These are phyloP conservation scores for Tenebrosternarchus preto DNA, from an alignment of 2,113 vertebrate species.

Conservation along the genomic window DNA sequence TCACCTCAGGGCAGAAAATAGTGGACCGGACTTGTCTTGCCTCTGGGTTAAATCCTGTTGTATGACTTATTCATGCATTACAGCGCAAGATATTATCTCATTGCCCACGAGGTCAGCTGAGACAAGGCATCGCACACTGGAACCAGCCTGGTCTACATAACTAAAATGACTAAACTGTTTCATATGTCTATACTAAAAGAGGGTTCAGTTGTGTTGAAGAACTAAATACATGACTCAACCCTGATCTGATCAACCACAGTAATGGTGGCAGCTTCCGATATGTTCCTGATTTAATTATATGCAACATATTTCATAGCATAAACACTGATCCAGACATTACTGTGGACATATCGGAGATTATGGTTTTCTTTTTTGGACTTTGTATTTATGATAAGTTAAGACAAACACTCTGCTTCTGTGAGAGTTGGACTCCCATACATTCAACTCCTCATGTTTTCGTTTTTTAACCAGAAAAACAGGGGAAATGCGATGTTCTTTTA, in stretches of 20 bases:
- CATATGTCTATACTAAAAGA: too few species aligned
- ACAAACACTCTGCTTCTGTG: too few species aligned
- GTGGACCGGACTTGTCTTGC: conserved; percentile 14
- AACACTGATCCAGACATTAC: not conserved
- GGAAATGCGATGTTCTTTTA: too few species aligned
- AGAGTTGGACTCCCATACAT: too few species aligned
- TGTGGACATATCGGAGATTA: too few species aligned
- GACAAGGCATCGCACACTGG: not conserved
- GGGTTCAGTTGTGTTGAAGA: not conserved
- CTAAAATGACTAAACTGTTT: too few species aligned
- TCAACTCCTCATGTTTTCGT: too few species aligned
- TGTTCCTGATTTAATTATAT: not conserved
- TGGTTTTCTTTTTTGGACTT: too few species aligned
- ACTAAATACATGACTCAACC: too few species aligned
- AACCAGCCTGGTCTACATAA: conserved; percentile 24
- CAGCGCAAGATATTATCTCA: conserved; percentile 7
- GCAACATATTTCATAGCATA: not conserved
- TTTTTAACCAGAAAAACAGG: too few species aligned
- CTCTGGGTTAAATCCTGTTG: conserved; percentile 14
- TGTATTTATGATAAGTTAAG: too few species aligned
- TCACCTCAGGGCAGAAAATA: conserved; percentile 8
- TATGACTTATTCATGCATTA: conserved; percentile 20
- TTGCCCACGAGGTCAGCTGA: not conserved
- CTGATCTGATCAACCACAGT: not conserved
- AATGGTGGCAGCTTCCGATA: not conserved